Evolutionary conservation across 2,797 vertebrate species (phyloP), one percentile per base, ranked within the genome.

Genomic region (Phoebastria nigripes): DNA sequence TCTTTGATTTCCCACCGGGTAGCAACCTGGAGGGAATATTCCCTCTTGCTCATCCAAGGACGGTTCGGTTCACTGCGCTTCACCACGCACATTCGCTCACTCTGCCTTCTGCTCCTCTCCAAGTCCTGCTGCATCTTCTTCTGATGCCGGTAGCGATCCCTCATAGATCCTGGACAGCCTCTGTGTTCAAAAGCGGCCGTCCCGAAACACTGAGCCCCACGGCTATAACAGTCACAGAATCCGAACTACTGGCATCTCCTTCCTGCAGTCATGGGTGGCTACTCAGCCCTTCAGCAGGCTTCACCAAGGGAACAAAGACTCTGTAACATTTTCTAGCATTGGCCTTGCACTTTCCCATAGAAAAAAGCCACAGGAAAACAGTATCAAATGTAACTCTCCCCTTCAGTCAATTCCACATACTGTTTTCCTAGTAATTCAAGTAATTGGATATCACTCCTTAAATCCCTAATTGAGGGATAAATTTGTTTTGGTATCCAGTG

Each of bases 1-100:
- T 82, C 63, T 93, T 90, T 92, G 52, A 89, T 94, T 95, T 92
- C 72, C 91, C 93, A 73, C 58, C 3, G 18, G 85, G 74, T 65
- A 91, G 29, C 22, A 47, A 54, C 35, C 69, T 76, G 85, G 35
- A 83, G 72, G 58, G 89, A 97, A 69, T 80, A 70, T 83, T 94
- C 47, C 82, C 62, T 70, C 33, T 81, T 77, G 67, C 52, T 85
- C 25, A 78, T 80, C 35, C 93, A 87, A 54, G 81, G 71, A 77
- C 9, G 28, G 70, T 17, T 79, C 0, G 0, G 70, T 55, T 93
- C 87, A 82, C 61, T 61, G 55, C 11, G 0, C 67, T 80, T 91
- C 54, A 3, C 55, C 28, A 39, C 58, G 42, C 58, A 51, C 29
- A 3, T 82, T 67, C 12, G 1, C 44, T 94, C 82, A 13, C 15